phyloP scores from a whole-genome alignment of 2,797 vertebrate species.

The Pipistrellus nathusii region DNA sequence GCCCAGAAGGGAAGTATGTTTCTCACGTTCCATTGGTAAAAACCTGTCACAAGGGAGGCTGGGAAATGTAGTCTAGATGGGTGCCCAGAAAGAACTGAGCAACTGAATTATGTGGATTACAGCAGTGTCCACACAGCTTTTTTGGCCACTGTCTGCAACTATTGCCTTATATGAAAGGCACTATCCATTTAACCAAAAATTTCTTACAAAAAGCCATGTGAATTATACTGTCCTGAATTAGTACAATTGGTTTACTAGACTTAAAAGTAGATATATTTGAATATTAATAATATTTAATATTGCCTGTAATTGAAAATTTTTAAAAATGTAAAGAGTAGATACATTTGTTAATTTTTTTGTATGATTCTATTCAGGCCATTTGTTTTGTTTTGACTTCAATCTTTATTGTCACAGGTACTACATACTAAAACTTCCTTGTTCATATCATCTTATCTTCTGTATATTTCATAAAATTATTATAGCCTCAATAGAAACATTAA shows the following conservation, averaged over 20 bases:
- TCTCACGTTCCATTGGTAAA: background rate
- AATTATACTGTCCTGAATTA: background rate
- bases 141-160: background rate
- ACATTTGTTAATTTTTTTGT: constrained; percentile 28
- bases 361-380: background rate
- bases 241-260: background rate
- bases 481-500: background rate
- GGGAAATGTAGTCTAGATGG: background rate
- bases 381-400: constrained; percentile 7
- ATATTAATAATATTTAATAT: background rate
- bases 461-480: constrained; percentile 37
- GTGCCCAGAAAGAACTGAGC: background rate
- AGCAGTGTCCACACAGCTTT: background rate
- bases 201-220: background rate
- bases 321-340: background rate
- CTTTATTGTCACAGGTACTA: background rate
- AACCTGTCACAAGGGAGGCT: background rate
- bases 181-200: background rate
- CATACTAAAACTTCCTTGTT: background rate
- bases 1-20: background rate
- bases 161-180: background rate
- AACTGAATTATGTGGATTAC: background rate
- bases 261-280: background rate
- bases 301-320: background rate
- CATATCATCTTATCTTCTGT: background rate